These are phyloP conservation scores for Capreolus pygargus DNA, from an alignment of 2,113 vertebrate genomes.

Conservation along the genomic window DNA sequence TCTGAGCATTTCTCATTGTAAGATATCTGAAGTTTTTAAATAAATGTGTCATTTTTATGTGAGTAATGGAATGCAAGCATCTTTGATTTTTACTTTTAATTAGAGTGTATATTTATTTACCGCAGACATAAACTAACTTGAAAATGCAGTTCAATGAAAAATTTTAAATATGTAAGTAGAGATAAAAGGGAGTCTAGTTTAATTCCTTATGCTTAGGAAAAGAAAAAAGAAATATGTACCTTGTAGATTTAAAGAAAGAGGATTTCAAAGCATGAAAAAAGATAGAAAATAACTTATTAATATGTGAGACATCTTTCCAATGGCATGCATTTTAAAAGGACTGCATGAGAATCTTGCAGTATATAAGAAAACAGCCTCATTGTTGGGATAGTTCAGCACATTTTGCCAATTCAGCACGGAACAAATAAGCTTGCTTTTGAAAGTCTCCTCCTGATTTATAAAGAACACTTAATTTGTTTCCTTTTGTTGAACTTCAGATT, in stretches of 20 bases:
- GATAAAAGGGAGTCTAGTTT: neutral
- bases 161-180: neutral
- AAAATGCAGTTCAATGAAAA: neutral
- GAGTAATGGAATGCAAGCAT: neutral
- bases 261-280: neutral
- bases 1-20: neutral
- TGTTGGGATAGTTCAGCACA: neutral
- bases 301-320: neutral
- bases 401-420: slow-evolving; percentile 1
- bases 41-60: neutral
- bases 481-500: slow-evolving; percentile 53
- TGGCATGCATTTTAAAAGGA: neutral
- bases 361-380: neutral
- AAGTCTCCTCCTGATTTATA: slow-evolving; percentile 55
- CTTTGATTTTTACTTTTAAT: neutral
- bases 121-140: neutral
- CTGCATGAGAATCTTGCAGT: neutral
- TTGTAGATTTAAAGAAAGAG: neutral
- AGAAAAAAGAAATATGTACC: neutral
- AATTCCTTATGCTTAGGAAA: neutral
- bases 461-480: slow-evolving; percentile 61
- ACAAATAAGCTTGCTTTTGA: slow-evolving; percentile 52
- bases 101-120: neutral
- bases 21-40: neutral
- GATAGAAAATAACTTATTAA: neutral